Evolutionary conservation across 1,140 invertebrate species (phyloP), one percentile per base, ranked within the genome.

Genomic region (Drosophila fuyamai): DNA sequence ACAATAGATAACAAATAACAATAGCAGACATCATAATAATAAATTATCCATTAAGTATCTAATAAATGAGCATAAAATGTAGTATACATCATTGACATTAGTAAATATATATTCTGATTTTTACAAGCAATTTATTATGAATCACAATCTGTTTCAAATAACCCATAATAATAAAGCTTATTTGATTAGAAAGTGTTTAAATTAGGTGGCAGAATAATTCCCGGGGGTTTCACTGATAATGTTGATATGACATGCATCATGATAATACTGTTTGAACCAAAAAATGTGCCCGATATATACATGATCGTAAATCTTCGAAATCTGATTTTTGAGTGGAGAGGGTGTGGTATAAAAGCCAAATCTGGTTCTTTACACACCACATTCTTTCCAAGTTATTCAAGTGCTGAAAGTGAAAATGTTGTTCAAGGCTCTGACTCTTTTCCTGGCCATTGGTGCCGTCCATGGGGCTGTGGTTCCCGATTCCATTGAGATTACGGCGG

Each of bases 301-400:
- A 0, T 10, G n/a, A 53, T 53, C 36, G 4, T 68, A 68, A 68
- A 68, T 65, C 10, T 51, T 0, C 9, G n/a, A 35, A 51, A 48
- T 36, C 38, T 10, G 38, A 16, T 36, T 36, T 32, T 27, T 6
- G 14, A 43, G 18, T 43, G 27, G 14, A 1, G 8, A 10, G 27
- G 55, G 13, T 18, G 13, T 18, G 0, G 38, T 67, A 71, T 71
- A 71, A 71, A 71, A 71, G 29, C 13, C 41, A 41, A 10, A 14
- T 14, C 14, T n/a, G n/a, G 5, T 12, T 6, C 23, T 10, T 14
- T 5, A 3, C n/a, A 2, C 23, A n/a, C 10, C 51, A 35, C 18
- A 44, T 8, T 67, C 2, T 29, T 5, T 16, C 0, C 32, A 13
- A 38, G 41, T 40, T 43, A 5, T 12, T 38, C 18, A 18, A 38